Evolutionary conservation across 2,888 invertebrate species (phyloP), one percentile per base, ranked within the genome.

Genomic region (Amphipoea oculea): DNA sequence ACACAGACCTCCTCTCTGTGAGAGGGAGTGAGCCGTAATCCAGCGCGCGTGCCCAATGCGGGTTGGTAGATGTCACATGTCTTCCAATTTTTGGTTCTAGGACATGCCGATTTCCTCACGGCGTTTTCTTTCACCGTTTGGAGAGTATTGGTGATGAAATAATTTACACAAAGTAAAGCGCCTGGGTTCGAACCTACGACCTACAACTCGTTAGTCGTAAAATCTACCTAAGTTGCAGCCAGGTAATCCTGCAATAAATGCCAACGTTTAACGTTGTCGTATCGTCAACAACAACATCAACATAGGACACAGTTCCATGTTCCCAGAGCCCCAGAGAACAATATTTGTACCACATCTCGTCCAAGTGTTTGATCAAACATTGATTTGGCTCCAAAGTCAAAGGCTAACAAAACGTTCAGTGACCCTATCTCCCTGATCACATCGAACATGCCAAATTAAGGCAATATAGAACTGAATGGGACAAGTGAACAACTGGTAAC

Each of bases 381-480:
- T 80, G 85, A 88, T 89, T 88, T 71, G n/a, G 42, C 42, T 78
- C 42, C 82, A 83, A 80, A 81, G 88, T 89, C 91, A 91, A 89
- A 91, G 91, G 90, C 85, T 89, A 91, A 90, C 78, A 82, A 81
- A 85, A 85, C 80, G 75, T 77, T 78, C 79, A 74, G 78, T 79
- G 90, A 90, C 89, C 91, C 86, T 86, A 73, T 85, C 85, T 84
- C 90, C 90, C 89, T 89, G 84, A 90, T 87, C 85, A 79, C 82
- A 84, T 88, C 81, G 78, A 88, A 91, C 90, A 91, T 87, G 89
- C 86, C 87, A 85, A 93, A 92, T 93, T 89, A 93, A 92, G 89
- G 90, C 87, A 93, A 93, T 92, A 86, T 74, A 78, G 62, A 67
- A 71, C 76, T 89, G 76, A 88, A 88, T 83, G 85, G 83, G 70